Percentiles rank a stretch among this genome's conserved stretches.
phyloP scores from a whole-genome alignment of 2,888 invertebrate species.

The Drosophila antonietae region DNA sequence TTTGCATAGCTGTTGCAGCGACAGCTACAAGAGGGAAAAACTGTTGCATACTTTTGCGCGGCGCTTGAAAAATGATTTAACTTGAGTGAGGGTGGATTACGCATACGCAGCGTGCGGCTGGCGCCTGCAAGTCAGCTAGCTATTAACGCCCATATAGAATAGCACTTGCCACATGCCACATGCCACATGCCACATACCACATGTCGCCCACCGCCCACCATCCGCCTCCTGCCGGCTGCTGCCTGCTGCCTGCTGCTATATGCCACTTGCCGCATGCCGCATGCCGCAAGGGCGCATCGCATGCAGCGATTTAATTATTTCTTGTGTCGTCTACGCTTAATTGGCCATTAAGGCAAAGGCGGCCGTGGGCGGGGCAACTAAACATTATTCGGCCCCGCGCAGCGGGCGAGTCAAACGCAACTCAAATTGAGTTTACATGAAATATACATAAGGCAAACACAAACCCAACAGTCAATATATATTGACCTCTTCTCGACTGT shows the following conservation, averaged over 20 bases:
- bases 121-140: conserved; percentile 22
- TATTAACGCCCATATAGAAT: conserved; percentile 16
- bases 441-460: conserved; percentile 65
- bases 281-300: conserved; percentile 47
- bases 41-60: conserved; percentile 56
- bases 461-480: conserved; percentile 37
- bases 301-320: conserved; percentile 84
- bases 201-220: not conserved
- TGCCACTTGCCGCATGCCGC: conserved; percentile 21
- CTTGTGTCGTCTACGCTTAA: conserved; percentile 84
- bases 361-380: conserved; percentile 9
- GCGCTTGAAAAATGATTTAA: conserved; percentile 28
- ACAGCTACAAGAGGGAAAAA: conserved; percentile 1
- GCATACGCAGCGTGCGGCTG: conserved; percentile 59
- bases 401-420: conserved; percentile 65
- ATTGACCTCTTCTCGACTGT: conserved; percentile 67
- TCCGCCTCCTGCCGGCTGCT: not conserved
- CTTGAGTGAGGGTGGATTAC: conserved; percentile 30
- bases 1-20: conserved; percentile 21
- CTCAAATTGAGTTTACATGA: conserved; percentile 76
- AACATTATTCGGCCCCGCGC: conserved; percentile 55
- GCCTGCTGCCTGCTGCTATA: not conserved
- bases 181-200: conserved; percentile 3
- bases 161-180: conserved; percentile 6
- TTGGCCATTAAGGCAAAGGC: conserved; percentile 82